These are phyloP conservation scores for Nesoenas mayeri DNA, from an alignment of 2,113 vertebrate species.

Conservation along the genomic window DNA sequence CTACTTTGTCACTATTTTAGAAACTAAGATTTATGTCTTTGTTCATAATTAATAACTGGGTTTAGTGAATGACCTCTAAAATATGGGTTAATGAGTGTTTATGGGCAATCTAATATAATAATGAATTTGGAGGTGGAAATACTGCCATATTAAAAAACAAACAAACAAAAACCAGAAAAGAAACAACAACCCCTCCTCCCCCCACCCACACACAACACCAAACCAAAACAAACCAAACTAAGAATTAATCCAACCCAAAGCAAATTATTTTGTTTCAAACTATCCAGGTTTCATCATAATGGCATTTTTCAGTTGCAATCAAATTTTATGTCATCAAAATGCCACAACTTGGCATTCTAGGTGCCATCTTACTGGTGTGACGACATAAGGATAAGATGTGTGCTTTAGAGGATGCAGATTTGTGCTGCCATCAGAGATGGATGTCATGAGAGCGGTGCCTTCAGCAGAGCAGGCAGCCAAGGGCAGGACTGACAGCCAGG, in stretches of 20 bases:
- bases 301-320: background rate
- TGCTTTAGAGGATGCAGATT: background rate
- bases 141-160: background rate
- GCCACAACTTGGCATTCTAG: background rate
- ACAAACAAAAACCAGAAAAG: too few relatives aligned
- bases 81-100: background rate
- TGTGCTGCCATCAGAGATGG: background rate
- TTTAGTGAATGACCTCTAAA: background rate
- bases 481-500: background rate
- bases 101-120: background rate
- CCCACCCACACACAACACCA: too few relatives aligned
- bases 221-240: background rate
- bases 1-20: background rate
- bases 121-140: background rate
- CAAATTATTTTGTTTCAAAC: background rate
- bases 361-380: background rate
- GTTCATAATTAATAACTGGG: background rate
- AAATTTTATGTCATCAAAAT: background rate
- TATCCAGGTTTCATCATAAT: background rate
- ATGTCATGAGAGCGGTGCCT: accelerated
- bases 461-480: background rate
- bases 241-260: background rate
- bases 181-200: too few relatives aligned
- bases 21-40: background rate
- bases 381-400: background rate